A percentile compares a stretch with the other conserved stretches of the same genome.
These are phyloP conservation scores for Abramis brama DNA, from an alignment of 2,113 vertebrate species.

Conservation along the genomic window DNA sequence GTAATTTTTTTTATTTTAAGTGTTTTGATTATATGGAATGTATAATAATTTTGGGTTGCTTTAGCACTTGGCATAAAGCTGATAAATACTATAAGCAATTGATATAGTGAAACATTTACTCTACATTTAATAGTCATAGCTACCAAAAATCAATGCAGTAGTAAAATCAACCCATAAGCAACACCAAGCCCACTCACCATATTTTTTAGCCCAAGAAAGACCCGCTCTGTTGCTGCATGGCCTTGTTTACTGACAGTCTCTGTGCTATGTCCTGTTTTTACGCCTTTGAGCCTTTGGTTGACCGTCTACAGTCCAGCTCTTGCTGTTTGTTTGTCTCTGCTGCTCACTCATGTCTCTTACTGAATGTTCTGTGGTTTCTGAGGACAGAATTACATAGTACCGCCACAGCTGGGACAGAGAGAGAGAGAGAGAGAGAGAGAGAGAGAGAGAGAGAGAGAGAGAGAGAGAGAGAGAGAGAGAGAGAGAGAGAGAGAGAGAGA, in stretches of 20 bases:
- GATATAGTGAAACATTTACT: neutral
- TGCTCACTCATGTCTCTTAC: conserved; percentile 45
- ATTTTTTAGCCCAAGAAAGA: conserved; percentile 35
- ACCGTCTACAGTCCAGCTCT: conserved; percentile 40
- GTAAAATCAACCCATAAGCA: neutral
- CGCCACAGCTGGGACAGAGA: conserved; percentile 46
- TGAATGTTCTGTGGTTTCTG: conserved; percentile 45
- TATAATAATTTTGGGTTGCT: neutral
- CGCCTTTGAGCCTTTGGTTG: conserved; percentile 43
- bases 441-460: conserved; percentile 6
- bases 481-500: conserved; percentile 7
- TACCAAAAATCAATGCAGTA: neutral
- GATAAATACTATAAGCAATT: neutral
- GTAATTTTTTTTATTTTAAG: no score
- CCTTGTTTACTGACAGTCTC: conserved; percentile 29
- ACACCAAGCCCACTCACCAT: conserved; percentile 53
- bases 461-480: conserved; percentile 13
- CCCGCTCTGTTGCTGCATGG: conserved; percentile 29
- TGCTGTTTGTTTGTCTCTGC: conserved; percentile 43
- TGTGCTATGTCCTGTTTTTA: conserved; percentile 48
- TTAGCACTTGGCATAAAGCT: neutral
- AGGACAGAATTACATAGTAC: conserved; percentile 42
- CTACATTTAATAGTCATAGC: neutral
- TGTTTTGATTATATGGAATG: neutral
- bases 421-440: conserved; percentile 7